Evolutionary conservation across 2,113 vertebrate genomes (phyloP).

Genomic region (Gnathonemus echidnorhynchus): DNA sequence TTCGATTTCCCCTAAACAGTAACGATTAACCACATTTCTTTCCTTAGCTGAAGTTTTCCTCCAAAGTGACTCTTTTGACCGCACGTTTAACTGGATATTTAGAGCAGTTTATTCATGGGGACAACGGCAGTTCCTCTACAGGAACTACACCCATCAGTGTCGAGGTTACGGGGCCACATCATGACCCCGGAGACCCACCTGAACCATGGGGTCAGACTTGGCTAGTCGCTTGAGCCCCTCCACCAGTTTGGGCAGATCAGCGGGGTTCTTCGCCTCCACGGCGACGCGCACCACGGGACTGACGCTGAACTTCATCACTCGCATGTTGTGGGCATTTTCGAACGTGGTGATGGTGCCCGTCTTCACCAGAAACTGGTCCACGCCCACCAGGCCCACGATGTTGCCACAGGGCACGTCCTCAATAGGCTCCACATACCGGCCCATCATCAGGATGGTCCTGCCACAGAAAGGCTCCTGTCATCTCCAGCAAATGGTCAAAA

Average conservation of each 20-base stretch:
- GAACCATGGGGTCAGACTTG: slow-evolving; percentile 58
- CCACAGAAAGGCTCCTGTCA: neutral
- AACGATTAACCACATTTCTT: neutral
- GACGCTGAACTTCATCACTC: slow-evolving; percentile 58
- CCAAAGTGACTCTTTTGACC: neutral
- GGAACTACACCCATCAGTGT: neutral
- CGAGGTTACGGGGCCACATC: neutral
- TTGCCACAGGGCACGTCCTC: slow-evolving; percentile 60
- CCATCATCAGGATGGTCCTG: slow-evolving; percentile 63
- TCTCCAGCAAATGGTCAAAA: neutral
- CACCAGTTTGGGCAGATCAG: slow-evolving; percentile 56
- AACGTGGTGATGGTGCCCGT: slow-evolving; percentile 51
- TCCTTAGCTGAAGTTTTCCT: neutral
- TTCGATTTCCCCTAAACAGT: neutral
- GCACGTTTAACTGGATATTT: neutral
- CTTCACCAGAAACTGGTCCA: slow-evolving; percentile 58
- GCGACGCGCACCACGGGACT: slow-evolving; percentile 52
- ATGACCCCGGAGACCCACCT: neutral
- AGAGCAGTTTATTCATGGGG: neutral
- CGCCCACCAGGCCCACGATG: slow-evolving; percentile 54
- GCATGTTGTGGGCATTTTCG: slow-evolving; percentile 54
- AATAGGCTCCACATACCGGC: slow-evolving; percentile 54
- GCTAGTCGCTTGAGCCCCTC: slow-evolving; percentile 56
- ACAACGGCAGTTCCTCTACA: neutral
- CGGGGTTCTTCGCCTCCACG: slow-evolving; percentile 55